phyloP scores from a whole-genome alignment of 1,140 invertebrate genomes.

The Sminthurides bifidus region DNA sequence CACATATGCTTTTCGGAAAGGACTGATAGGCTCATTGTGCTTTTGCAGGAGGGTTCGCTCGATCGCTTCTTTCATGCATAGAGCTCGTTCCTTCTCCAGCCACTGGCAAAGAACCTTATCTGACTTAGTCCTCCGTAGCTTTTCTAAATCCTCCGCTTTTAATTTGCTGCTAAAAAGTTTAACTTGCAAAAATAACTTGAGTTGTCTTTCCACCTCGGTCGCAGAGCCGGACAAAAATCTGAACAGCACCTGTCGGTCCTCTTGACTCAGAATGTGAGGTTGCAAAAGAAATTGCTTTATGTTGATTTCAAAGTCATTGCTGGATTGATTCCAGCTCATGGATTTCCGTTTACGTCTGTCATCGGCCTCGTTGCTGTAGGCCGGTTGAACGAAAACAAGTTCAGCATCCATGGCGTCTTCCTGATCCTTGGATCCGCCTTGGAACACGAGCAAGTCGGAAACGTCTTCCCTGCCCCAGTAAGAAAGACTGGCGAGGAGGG shows the following conservation, averaged over 20 bases:
- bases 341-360: slow-evolving; percentile 4
- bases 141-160: slow-evolving; percentile 18
- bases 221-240: slow-evolving; percentile 12
- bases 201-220: slow-evolving; percentile 23
- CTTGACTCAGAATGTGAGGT: slow-evolving; percentile 11
- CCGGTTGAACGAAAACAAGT: slow-evolving; percentile 22
- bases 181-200: slow-evolving; percentile 25
- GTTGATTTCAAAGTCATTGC: slow-evolving; percentile 20
- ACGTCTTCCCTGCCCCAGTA: slow-evolving; percentile 28
- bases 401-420: not conserved
- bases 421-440: not conserved
- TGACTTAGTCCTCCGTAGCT: slow-evolving; percentile 13
- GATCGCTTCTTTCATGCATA: slow-evolving; percentile 31
- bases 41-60: slow-evolving; percentile 20
- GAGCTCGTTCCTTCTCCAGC: slow-evolving; percentile 28
- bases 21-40: slow-evolving; percentile 22
- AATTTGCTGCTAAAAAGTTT: slow-evolving; percentile 22
- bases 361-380: too few relatives aligned
- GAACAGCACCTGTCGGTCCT: slow-evolving; percentile 22
- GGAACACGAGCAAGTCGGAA: slow-evolving; percentile 24
- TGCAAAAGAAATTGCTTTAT: slow-evolving; percentile 23
- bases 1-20: slow-evolving; percentile 23
- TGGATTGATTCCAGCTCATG: not conserved
- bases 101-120: slow-evolving; percentile 23
- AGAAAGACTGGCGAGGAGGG: slow-evolving; percentile 24